Conservation (phyloP, 2,797 vertebrate genomes). For the Parotocinclus haroldoi region DNA sequence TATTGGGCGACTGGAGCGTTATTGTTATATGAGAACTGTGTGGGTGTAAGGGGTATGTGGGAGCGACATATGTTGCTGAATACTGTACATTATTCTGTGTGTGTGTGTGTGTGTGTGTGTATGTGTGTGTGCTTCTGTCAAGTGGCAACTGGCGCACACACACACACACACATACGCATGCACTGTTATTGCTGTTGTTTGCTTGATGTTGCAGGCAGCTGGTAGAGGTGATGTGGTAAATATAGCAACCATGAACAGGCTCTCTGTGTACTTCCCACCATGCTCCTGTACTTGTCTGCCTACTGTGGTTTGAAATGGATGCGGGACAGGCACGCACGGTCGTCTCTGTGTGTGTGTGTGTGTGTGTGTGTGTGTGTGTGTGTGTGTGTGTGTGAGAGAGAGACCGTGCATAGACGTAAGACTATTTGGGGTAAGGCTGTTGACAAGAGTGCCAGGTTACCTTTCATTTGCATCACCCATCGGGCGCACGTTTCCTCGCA, state of each 20-base stretch:
- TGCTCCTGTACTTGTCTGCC: constrained; percentile 10
- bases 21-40: neutral
- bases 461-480: neutral
- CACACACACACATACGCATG: neutral
- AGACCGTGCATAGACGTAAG: constrained; percentile 8
- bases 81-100: constrained; percentile 3
- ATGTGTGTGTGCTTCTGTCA: neutral
- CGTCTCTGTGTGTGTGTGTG: neutral
- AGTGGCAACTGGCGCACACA: constrained; percentile 7
- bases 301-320: constrained; percentile 2
- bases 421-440: neutral
- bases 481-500: neutral
- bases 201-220: constrained; percentile 28
- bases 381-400: neutral
- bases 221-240: constrained; percentile 39
- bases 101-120: no score
- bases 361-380: neutral
- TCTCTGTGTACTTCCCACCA: constrained; percentile 29
- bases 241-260: constrained; percentile 47
- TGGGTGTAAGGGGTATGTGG: constrained; percentile 1
- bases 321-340: constrained; percentile 3
- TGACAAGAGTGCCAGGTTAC: constrained; percentile 5
- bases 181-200: constrained; percentile 3
- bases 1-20: no score
- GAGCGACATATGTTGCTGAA: constrained; percentile 2